These are phyloP conservation scores for Lasaia peninsularis DNA, from an alignment of 1,140 invertebrate genomes.

Conservation along the genomic window DNA sequence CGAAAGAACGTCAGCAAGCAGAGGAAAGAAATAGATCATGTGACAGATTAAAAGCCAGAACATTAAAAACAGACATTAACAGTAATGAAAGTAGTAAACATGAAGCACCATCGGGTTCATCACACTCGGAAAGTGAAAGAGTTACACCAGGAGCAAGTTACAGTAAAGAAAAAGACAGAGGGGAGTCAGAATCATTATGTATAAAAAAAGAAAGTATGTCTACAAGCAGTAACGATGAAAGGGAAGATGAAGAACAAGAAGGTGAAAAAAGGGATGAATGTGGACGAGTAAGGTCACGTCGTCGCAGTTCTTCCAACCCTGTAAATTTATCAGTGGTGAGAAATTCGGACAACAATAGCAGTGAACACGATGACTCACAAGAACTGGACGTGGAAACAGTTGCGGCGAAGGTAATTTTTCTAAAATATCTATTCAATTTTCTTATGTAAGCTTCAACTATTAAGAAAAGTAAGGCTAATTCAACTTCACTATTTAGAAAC, in stretches of 20 bases:
- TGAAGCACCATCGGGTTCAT: constrained; percentile 67
- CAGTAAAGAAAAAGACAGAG: constrained; percentile 63
- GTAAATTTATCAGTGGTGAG: constrained; percentile 82
- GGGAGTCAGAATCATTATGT: constrained; percentile 57
- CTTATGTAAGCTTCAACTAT: no score
- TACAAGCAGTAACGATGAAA: constrained; percentile 76
- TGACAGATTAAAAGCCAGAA: constrained; percentile 78
- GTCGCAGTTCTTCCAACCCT: constrained; percentile 80
- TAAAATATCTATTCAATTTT: no score
- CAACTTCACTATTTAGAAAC: no score
- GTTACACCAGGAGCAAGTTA: constrained; percentile 66
- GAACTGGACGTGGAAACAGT: constrained; percentile 74
- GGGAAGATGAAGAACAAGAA: constrained; percentile 76
- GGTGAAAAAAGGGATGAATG: constrained; percentile 77
- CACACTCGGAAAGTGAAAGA: constrained; percentile 71
- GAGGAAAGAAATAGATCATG: constrained; percentile 73
- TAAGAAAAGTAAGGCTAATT: no score
- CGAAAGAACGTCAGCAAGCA: constrained; percentile 75
- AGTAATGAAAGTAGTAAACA: constrained; percentile 81
- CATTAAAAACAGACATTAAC: constrained; percentile 79
- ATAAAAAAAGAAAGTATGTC: constrained; percentile 76
- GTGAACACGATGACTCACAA: constrained; percentile 71
- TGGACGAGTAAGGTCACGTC: constrained; percentile 76
- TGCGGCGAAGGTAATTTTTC: constrained; percentile 59
- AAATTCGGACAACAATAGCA: constrained; percentile 62